Percentiles rank a stretch among this genome's conserved stretches.
These are phyloP conservation scores for Nylanderia fulva DNA, from an alignment of 1,140 invertebrate genomes.

Conservation along the genomic window DNA sequence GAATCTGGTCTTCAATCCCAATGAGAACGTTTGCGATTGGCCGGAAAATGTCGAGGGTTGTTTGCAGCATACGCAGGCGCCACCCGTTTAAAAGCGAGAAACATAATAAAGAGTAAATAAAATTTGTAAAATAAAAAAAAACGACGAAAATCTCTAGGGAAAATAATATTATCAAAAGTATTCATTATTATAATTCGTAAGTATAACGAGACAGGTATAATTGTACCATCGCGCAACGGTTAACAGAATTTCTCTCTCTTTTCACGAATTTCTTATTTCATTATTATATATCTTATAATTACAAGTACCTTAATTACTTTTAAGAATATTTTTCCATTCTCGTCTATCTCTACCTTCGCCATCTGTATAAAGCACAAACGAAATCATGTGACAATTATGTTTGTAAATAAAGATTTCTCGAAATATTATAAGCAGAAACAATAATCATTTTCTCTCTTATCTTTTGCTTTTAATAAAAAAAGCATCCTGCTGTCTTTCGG, in stretches of 20 bases:
- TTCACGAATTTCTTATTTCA: conserved; percentile 3
- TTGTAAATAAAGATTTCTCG: conserved; percentile 72
- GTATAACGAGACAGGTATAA: conserved; percentile 8
- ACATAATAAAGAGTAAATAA: neutral
- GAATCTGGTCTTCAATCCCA: conserved; percentile 97
- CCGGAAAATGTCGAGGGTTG: conserved; percentile 97
- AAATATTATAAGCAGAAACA: neutral
- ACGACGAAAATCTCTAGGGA: conserved; percentile 2
- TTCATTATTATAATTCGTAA: conserved; percentile 28
- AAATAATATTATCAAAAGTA: conserved; percentile 37
- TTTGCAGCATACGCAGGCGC: conserved; percentile 92
- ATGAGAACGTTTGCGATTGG: conserved; percentile 98
- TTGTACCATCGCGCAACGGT: conserved; percentile 13
- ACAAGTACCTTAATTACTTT: conserved; percentile 11
- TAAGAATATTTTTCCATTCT: neutral
- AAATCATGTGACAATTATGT: conserved; percentile 55
- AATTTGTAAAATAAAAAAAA: conserved; percentile 58
- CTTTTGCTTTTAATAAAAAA: too few species aligned
- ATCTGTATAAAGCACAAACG: conserved; percentile 68
- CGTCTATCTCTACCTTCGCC: conserved; percentile 4
- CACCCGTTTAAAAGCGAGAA: conserved; percentile 84
- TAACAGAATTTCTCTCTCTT: neutral
- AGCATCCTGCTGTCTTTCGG: neutral
- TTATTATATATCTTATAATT: neutral
- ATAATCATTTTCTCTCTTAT: neutral